Base-by-base conservation (phyloP, 2,113 vertebrate species). In the Poecilia latipinna region DNA sequence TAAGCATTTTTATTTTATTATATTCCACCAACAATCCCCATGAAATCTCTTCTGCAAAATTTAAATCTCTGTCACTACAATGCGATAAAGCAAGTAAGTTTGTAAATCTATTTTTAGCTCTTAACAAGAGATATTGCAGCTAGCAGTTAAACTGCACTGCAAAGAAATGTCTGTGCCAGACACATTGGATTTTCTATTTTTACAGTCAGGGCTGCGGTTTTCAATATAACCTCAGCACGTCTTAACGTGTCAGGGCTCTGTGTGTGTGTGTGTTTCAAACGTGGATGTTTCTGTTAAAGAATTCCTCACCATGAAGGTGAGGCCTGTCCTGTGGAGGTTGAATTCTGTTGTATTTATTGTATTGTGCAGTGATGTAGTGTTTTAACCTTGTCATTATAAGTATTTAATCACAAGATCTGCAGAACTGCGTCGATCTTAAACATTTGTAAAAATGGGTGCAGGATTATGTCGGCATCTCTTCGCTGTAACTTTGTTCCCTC, bases 161-260 rank as follows among this genome's bases (percentile, higher is more conserved):
- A 60, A 6, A 37, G 24, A 17, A 31, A n/a, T 70, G 32, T 79
- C 42, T 54, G 31, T 12, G 10, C 19, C 44, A 70, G 48, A 33
- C 12, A 68, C 42, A 62, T 29, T 70, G 39, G 65, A 72, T 71
- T 83, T 76, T 66, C 32, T 75, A 33, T 78, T 80, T 81, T 74
- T 78, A 12, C 51, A 80, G 8, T 78, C n/a, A 70, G 70, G 42
- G 29, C 33, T 71, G 73, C 31, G 4, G 62, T 72, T 3, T 64
- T 60, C 28, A 33, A 22, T 72, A 31, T 82, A 33, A 74, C 66
- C 19, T 26, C 28, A 80, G 70, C 86, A 4, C 13, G 86, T 86
- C 78, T 78, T 77, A 87, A 90, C 88, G 85, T 74, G 88, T 82
- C 61, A 15, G 37, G 63, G 75, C 78, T 75, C 74, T 42, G 35